phyloP scores from a whole-genome alignment of 2,797 vertebrate species.

The Crossoptilon crossoptilon region DNA sequence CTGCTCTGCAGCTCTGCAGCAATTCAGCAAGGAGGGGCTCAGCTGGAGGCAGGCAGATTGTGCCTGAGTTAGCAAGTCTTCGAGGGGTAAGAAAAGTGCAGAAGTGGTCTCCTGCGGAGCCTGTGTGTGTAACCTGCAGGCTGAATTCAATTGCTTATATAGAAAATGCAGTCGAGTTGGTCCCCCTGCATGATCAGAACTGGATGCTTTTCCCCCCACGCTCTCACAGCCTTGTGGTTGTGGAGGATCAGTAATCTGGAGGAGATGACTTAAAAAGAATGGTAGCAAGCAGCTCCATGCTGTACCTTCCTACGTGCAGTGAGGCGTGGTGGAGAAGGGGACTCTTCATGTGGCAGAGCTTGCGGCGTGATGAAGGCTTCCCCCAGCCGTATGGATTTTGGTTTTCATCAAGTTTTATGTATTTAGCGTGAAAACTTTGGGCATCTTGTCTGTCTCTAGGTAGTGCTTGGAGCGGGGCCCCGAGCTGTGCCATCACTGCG shows the following conservation, averaged over 20 bases:
- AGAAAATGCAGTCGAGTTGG: not conserved
- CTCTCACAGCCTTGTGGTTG: not conserved
- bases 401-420: not conserved
- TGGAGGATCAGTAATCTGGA: not conserved
- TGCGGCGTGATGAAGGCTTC: not conserved
- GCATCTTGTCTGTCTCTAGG: not conserved
- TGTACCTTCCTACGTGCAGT: not conserved
- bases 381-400: not conserved
- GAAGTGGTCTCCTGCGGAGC: not conserved
- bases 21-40: not conserved
- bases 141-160: not conserved
- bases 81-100: not conserved
- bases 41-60: not conserved
- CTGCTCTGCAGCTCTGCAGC: not conserved
- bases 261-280: not conserved
- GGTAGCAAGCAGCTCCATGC: too few species aligned
- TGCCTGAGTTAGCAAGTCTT: not conserved
- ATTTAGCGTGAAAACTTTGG: slow-evolving; percentile 23
- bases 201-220: not conserved
- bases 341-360: not conserved
- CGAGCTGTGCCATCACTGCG: not conserved
- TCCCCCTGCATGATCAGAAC: not conserved
- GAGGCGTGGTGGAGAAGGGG: too few species aligned
- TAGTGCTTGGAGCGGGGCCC: slow-evolving; percentile 21
- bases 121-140: not conserved